Evolutionary conservation across 2,113 vertebrate genomes (phyloP), one percentile per base, ranked within the genome.

Genomic region (Etheostoma spectabile): DNA sequence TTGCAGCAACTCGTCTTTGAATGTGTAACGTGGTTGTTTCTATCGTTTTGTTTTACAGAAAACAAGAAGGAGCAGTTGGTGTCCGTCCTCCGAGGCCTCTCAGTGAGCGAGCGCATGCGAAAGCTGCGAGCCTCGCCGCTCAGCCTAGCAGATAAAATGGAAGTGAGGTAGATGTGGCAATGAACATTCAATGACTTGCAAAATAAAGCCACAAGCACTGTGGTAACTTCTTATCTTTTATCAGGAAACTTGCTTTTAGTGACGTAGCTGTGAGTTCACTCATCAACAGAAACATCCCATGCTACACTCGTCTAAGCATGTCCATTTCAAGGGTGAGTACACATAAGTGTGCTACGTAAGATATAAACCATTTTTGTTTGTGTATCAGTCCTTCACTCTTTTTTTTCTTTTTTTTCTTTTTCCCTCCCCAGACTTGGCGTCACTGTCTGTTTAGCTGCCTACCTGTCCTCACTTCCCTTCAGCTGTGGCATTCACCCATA

Each of bases 401-500:
- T 5, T 8, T 45, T 48, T 74, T 38, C 38, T 5, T 48, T 74
- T 18, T 53, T 27, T 27, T 38, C 38, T 5, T 8, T 45, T 48
- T 74, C 15, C 52, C 68, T 14, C 46, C 21, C 3, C 92, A 98
- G 97, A 80, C 83, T 51, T 92, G 90, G 80, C 91, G 89, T 33
- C 62, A 75, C 27, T 74, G 94, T 86, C 89, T 91, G 88, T 94
- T 95, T 78, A 86, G 64, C 53, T 83, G 95, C 46, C 91, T 95
- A 2, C 84, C 93, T 0, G 8, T 89, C 33, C 84, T 95, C 19
- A 76, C 82, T 0, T 15, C 89, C 0, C 51, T 91, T 0, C 89
- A 79, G 67, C 90, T 96, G 5, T 97, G 97, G 97, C 95, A 92
- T 65, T 90, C 89, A 0, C 15, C 96, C 21, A 92, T 97, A 83